phyloP scores from a whole-genome alignment of 2,113 vertebrate genomes.

The human region GRCh38 chr2:66020001-66020500 shows the following conservation, averaged over 20 bases:
- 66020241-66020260: background rate
- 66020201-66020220: background rate
- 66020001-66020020: background rate
- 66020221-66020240: background rate
- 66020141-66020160: background rate
- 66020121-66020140: background rate
- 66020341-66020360: background rate
- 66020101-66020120: background rate
- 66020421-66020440: background rate
- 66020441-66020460: background rate
- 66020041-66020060: background rate
- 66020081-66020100: background rate
- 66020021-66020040: background rate
- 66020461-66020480: background rate
- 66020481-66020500: background rate
- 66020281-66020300: background rate
- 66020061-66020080: background rate
- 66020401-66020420: background rate
- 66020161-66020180: background rate
- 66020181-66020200: background rate
- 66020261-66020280: background rate
- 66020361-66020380: background rate
- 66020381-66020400: background rate
- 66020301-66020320: background rate
- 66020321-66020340: background rate